Conservation (phyloP, 2,888 invertebrate species). For the Uropetala carovei region DNA sequence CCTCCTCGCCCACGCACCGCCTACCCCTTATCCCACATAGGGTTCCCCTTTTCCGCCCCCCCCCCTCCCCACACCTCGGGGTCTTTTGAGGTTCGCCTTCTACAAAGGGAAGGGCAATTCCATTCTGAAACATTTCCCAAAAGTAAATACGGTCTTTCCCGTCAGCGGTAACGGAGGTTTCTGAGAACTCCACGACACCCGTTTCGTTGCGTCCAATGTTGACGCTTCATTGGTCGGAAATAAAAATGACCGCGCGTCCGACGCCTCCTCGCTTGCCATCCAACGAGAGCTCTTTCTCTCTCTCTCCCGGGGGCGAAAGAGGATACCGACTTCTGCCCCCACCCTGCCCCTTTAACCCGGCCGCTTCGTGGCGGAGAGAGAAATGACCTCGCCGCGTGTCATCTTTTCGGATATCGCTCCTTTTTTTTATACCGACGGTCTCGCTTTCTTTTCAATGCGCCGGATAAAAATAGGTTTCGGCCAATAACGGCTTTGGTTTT, state of each 20-base stretch:
- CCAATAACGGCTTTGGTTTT: background rate
- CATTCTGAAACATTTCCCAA: conserved; percentile 32
- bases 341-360: no score
- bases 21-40: no score
- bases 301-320: background rate
- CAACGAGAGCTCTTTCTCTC: background rate
- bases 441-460: background rate
- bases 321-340: background rate
- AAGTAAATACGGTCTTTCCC: conserved; percentile 21
- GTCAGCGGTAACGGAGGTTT: conserved; percentile 13
- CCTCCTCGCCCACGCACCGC: background rate
- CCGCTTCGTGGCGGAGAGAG: background rate
- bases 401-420: background rate
- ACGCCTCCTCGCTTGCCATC: no score
- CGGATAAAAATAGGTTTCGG: background rate
- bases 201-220: background rate
- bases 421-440: background rate
- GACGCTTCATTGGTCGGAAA: background rate
- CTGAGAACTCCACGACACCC: background rate
- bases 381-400: background rate
- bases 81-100: background rate
- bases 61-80: background rate
- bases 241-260: background rate
- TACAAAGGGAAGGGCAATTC: conserved; percentile 20
- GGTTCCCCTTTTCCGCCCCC: no score